These are phyloP conservation scores for Aphaenogaster ashmeadi DNA, from an alignment of 1,140 invertebrate genomes.

Conservation along the genomic window DNA sequence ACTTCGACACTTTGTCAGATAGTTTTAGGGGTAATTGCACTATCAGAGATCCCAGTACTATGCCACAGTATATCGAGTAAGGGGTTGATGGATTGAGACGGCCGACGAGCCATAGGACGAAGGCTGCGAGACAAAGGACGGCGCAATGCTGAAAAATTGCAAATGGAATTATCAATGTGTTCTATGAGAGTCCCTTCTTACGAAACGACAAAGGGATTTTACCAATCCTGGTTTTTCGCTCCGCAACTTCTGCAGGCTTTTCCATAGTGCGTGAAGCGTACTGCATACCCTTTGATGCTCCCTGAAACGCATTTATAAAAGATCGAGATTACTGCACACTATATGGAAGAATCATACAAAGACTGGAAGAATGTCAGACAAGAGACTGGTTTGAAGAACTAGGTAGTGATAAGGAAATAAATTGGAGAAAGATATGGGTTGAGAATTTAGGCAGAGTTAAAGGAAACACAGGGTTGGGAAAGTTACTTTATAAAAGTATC, in stretches of 20 bases:
- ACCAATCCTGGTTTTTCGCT: slow-evolving; percentile 83
- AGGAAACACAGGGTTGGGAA: too few species aligned
- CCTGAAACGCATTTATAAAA: slow-evolving; percentile 71
- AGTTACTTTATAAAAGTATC: too few species aligned
- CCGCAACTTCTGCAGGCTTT: slow-evolving; percentile 77
- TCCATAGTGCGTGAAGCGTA: slow-evolving; percentile 60
- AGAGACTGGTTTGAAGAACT: too few species aligned
- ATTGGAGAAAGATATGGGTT: too few species aligned
- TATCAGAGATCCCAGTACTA: slow-evolving; percentile 78
- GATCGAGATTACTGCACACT: not conserved
- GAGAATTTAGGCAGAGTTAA: too few species aligned
- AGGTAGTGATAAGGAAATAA: too few species aligned
- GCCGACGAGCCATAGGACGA: slow-evolving; percentile 82
- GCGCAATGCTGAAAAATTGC: slow-evolving; percentile 79
- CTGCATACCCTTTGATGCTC: slow-evolving; percentile 60
- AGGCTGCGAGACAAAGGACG: slow-evolving; percentile 77
- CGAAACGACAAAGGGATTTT: slow-evolving; percentile 49
- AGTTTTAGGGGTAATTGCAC: slow-evolving; percentile 77
- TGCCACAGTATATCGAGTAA: slow-evolving; percentile 82
- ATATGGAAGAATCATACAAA: too few species aligned
- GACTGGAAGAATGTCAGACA: too few species aligned
- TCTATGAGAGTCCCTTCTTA: not conserved
- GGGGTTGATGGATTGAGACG: slow-evolving; percentile 77
- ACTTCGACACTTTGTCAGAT: slow-evolving; percentile 72
- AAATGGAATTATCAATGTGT: not conserved